Conservation (phyloP, 1,140 invertebrate species). For the Drosophila lacteicornis region DNA sequence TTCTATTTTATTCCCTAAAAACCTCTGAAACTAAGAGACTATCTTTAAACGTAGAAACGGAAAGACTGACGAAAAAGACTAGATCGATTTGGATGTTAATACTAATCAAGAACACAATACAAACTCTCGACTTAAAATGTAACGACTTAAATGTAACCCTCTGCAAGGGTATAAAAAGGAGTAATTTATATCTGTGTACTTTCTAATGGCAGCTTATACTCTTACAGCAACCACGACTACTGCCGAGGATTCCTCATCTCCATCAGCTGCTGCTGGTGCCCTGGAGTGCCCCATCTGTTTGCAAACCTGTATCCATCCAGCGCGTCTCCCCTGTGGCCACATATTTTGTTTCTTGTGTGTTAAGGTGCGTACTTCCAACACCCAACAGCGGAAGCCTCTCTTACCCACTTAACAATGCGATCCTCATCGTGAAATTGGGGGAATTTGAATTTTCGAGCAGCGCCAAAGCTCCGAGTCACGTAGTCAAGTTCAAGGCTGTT, state of each 20-base stretch:
- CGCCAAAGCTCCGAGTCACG: slow-evolving; percentile 38
- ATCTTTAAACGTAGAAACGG: too few species aligned
- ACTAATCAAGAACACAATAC: too few species aligned
- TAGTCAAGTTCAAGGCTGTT: slow-evolving; percentile 68
- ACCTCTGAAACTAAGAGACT: too few species aligned
- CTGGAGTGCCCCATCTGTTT: slow-evolving; percentile 96
- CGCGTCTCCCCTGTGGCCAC: slow-evolving; percentile 95
- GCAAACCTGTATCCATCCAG: slow-evolving; percentile 94
- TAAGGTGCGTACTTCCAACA: slow-evolving; percentile 87
- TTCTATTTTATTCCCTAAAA: too few species aligned
- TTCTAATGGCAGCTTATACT: neutral
- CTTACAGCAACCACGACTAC: neutral
- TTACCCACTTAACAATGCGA: slow-evolving; percentile 47
- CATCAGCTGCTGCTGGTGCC: slow-evolving; percentile 3
- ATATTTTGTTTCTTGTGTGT: slow-evolving; percentile 98
- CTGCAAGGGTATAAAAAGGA: too few species aligned
- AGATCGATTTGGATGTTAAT: too few species aligned
- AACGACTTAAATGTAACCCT: too few species aligned
- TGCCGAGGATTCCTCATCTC: slow-evolving; percentile 6
- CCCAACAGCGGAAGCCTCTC: slow-evolving; percentile 49
- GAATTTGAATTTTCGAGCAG: slow-evolving; percentile 27
- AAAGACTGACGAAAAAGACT: too few species aligned
- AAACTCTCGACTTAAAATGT: too few species aligned
- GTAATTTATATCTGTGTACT: neutral
- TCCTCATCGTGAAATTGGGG: slow-evolving; percentile 26